A percentile compares a stretch with the other conserved stretches of the same genome.
Evolutionary conservation across 2,797 vertebrate species (phyloP).

Genomic region (Perodicticus potto): DNA sequence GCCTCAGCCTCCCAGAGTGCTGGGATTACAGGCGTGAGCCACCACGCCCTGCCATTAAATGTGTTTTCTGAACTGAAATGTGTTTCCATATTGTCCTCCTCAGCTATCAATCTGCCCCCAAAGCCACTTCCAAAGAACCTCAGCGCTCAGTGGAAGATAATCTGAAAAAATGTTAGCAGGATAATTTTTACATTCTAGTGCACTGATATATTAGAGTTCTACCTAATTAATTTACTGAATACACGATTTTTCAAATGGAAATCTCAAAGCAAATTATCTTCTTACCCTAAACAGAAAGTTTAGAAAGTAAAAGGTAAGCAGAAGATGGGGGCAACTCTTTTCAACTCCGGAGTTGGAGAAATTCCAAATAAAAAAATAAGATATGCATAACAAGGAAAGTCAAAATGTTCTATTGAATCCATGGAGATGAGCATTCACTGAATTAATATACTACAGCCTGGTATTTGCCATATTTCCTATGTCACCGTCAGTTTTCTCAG

Average conservation of each 20-base stretch:
- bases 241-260: slow-evolving; percentile 55
- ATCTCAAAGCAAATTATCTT: slow-evolving; percentile 60
- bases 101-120: not conserved
- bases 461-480: not conserved
- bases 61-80: not conserved
- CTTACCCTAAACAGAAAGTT: slow-evolving; percentile 37
- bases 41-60: too few species aligned
- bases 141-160: not conserved
- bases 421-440: not conserved
- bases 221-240: slow-evolving; percentile 16
- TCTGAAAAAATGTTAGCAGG: not conserved
- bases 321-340: not conserved
- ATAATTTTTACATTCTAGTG: not conserved
- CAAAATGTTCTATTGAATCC: not conserved
- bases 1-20: too few species aligned
- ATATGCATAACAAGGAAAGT: not conserved
- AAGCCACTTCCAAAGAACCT: slow-evolving; percentile 32
- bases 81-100: not conserved
- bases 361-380: slow-evolving; percentile 3
- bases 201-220: not conserved
- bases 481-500: not conserved
- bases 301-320: not conserved
- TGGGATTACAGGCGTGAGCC: too few species aligned
- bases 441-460: not conserved
- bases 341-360: not conserved